Conservation (phyloP, 2,888 invertebrate species). For the Desoria tigrina region DNA sequence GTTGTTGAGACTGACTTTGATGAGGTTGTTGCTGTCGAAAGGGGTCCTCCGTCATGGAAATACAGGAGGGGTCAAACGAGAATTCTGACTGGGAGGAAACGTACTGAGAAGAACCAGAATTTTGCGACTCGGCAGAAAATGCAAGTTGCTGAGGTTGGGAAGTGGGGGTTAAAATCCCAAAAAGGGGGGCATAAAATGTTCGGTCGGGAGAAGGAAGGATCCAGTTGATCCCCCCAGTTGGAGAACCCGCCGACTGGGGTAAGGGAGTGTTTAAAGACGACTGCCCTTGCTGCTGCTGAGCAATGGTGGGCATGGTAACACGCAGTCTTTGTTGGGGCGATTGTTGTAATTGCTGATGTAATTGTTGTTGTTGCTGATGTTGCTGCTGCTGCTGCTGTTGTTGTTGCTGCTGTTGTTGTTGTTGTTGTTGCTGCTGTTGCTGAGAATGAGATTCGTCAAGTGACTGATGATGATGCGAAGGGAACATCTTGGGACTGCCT, state of each 20-base stretch:
- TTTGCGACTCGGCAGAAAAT: conserved; percentile 50
- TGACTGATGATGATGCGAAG: conserved; percentile 52
- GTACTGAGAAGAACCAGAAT: conserved; percentile 48
- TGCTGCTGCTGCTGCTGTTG: conserved; percentile 57
- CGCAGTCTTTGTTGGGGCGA: conserved; percentile 49
- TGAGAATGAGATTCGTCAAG: conserved; percentile 60
- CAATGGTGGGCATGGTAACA: conserved; percentile 53
- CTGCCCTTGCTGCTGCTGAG: conserved; percentile 64
- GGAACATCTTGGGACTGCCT: conserved; percentile 53
- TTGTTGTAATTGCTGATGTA: conserved; percentile 56
- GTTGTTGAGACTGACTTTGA: conserved; percentile 41
- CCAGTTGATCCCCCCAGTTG: conserved; percentile 65
- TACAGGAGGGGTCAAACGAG: conserved; percentile 50
- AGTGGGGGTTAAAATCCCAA: conserved; percentile 63
- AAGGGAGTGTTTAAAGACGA: conserved; percentile 63
- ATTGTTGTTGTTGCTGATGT: no score
- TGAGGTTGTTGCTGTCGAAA: conserved; percentile 50
- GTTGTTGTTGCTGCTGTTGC: conserved; percentile 58
- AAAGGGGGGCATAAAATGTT: conserved; percentile 67
- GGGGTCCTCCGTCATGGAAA: conserved; percentile 53
- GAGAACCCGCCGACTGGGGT: conserved; percentile 59
- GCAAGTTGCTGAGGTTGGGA: conserved; percentile 55
- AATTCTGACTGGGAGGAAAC: conserved; percentile 50
- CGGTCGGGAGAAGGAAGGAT: conserved; percentile 70
- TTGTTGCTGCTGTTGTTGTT: conserved; percentile 57